Base-by-base conservation (phyloP, 1,140 invertebrate genomes). In the Plodia interpunctella region DNA sequence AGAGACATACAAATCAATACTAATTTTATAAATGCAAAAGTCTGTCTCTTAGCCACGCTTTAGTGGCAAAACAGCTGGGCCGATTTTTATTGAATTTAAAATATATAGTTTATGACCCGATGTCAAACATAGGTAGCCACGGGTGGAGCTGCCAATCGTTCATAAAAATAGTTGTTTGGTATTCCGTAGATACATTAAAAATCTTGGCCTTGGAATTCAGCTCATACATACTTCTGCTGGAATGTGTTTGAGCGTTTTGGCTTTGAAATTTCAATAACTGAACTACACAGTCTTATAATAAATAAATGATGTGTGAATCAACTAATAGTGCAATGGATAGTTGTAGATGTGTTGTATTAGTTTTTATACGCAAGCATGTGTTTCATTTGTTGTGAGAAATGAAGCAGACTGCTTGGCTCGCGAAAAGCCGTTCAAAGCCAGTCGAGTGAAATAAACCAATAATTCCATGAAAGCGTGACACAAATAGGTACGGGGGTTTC, bases 391-490 rank as follows among this genome's bases (percentile, higher is more conserved):
- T 60, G 52, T 18, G 32, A 55, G 52, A 49, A 55, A 25, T 50
- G 38, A 21, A 53, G 18, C 19, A 59, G 62, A 60, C 59, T 65
- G 59, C 55, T 30, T 44, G 51, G 49, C 55, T 54, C 30, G 65
- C 30, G 50, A 60, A 66, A 62, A 63, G 32, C 57, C 17, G 65
- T 57, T 63, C 65, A 63, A 67, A 67, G 61, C 35, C 28, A 20
- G 19, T n/a, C 21, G 18, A 18, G 54, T 63, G 58, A 63, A 60
- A 56, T 63, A 60, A 63, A 67, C 59, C 55, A 55, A 54, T 61
- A 49, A 53, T 55, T 58, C 44, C 52, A 60, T 30, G 60, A 57
- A 44, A 38, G 13, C 19, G 55, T 11, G 18, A 30, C 30, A 32
- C 61, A 60, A 60, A 60, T 55, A 61, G 30, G 35, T 55, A 58